A percentile compares a stretch with the other conserved stretches of the same genome.
Conservation (phyloP, 2,113 vertebrate species). For the Alouatta palliata region DNA sequence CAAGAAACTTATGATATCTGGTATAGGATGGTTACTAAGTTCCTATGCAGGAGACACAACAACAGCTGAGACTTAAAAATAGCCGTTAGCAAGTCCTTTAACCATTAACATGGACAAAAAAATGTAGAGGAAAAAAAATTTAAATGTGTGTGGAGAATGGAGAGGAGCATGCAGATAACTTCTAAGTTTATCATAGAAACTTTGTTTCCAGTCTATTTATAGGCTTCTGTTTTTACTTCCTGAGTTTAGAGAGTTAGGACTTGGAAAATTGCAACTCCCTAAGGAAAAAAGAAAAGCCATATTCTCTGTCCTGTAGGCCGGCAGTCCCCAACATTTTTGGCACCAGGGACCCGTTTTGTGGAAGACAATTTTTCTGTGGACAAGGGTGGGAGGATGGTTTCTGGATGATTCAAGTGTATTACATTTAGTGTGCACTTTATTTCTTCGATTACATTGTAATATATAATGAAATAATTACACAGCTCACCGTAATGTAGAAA, state of each 20-base stretch:
- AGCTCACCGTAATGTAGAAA: no score
- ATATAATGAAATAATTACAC: no score
- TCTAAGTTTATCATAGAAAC: not conserved
- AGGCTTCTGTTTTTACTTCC: not conserved
- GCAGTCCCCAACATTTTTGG: no score
- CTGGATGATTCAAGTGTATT: no score
- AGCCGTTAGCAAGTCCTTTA: not conserved
- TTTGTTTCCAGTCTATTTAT: not conserved
- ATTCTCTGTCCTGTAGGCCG: not conserved
- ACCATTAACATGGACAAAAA: not conserved
- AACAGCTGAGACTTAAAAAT: conserved; percentile 32
- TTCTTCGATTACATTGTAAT: no score
- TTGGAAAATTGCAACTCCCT: not conserved
- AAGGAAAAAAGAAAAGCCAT: not conserved
- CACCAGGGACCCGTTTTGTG: no score
- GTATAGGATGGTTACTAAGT: not conserved
- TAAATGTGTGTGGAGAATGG: not conserved
- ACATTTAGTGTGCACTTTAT: no score
- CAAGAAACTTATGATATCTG: not conserved
- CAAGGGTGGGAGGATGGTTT: no score
- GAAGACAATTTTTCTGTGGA: no score
- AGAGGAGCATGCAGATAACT: not conserved
- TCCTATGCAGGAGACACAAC: not conserved
- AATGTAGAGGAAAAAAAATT: not conserved
- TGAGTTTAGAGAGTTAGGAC: not conserved